These are phyloP conservation scores for Drosophila diplacantha DNA, from an alignment of 2,888 invertebrate genomes.

Conservation along the genomic window DNA sequence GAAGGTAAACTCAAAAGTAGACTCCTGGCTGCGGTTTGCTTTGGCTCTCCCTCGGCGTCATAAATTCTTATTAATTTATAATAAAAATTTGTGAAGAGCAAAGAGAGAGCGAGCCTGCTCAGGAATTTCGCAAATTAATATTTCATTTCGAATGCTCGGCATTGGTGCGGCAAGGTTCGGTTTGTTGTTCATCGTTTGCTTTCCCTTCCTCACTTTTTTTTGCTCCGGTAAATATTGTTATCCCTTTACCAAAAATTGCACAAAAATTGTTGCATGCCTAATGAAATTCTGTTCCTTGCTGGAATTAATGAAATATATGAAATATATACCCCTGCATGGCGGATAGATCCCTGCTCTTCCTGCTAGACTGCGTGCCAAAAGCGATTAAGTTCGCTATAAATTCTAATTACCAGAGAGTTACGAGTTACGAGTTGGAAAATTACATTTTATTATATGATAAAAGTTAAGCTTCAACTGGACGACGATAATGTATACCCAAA, in stretches of 20 bases:
- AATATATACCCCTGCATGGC: slow-evolving; percentile 28
- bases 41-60: slow-evolving; percentile 42
- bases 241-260: slow-evolving; percentile 24
- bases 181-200: not conserved
- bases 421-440: slow-evolving; percentile 73
- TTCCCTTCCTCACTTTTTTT: not conserved
- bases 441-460: slow-evolving; percentile 73
- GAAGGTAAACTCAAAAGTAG: slow-evolving; percentile 41
- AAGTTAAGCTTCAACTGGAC: slow-evolving; percentile 73
- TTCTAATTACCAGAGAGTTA: slow-evolving; percentile 73
- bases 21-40: slow-evolving; percentile 20
- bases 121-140: slow-evolving; percentile 61
- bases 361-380: slow-evolving; percentile 52
- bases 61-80: slow-evolving; percentile 72
- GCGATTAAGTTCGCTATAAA: slow-evolving; percentile 71
- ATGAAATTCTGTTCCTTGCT: slow-evolving; percentile 47
- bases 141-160: slow-evolving; percentile 53
- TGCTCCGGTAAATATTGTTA: slow-evolving; percentile 11
- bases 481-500: slow-evolving; percentile 70
- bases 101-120: slow-evolving; percentile 18
- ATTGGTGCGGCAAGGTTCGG: slow-evolving; percentile 13
- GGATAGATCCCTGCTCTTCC: not conserved
- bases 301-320: slow-evolving; percentile 55
- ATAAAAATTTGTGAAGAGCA: slow-evolving; percentile 62
- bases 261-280: slow-evolving; percentile 35